phyloP scores from a whole-genome alignment of 2,888 invertebrate genomes.

The Metacarcinus magister region DNA sequence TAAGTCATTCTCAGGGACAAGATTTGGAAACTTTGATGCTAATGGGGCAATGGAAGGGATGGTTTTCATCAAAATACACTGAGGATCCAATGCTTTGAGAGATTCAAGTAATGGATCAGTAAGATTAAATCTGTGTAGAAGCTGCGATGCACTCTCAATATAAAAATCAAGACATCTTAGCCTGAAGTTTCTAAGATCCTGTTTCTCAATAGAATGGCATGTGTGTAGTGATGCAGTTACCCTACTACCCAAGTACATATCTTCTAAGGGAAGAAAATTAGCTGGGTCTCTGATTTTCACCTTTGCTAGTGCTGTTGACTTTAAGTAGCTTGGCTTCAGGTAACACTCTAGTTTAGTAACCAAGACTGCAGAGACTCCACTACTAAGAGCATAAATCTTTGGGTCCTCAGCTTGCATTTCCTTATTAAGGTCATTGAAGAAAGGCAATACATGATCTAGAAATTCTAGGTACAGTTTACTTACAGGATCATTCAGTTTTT shows the following conservation, averaged over 20 bases:
- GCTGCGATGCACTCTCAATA: slow-evolving; percentile 55
- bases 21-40: slow-evolving; percentile 59
- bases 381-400: slow-evolving; percentile 56
- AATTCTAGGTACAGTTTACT: slow-evolving; percentile 67
- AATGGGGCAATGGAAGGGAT: slow-evolving; percentile 71
- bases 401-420: slow-evolving; percentile 62
- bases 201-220: slow-evolving; percentile 36
- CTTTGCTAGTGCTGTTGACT: not conserved
- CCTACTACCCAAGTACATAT: slow-evolving; percentile 56
- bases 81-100: slow-evolving; percentile 60
- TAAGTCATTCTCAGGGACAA: slow-evolving; percentile 60
- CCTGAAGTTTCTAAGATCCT: slow-evolving; percentile 63
- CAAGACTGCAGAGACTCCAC: slow-evolving; percentile 65
- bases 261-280: slow-evolving; percentile 65
- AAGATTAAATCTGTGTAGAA: slow-evolving; percentile 64
- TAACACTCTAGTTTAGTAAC: slow-evolving; percentile 52
- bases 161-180: slow-evolving; percentile 69
- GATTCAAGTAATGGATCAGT: slow-evolving; percentile 61
- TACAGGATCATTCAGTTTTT: slow-evolving; percentile 55
- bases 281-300: not conserved
- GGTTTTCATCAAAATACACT: slow-evolving; percentile 38
- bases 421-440: slow-evolving; percentile 64
- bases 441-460: slow-evolving; percentile 59
- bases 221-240: slow-evolving; percentile 57
- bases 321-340: slow-evolving; percentile 60